Base-by-base conservation (phyloP, 2,888 invertebrate species). In the Stenichneumon culpator region DNA sequence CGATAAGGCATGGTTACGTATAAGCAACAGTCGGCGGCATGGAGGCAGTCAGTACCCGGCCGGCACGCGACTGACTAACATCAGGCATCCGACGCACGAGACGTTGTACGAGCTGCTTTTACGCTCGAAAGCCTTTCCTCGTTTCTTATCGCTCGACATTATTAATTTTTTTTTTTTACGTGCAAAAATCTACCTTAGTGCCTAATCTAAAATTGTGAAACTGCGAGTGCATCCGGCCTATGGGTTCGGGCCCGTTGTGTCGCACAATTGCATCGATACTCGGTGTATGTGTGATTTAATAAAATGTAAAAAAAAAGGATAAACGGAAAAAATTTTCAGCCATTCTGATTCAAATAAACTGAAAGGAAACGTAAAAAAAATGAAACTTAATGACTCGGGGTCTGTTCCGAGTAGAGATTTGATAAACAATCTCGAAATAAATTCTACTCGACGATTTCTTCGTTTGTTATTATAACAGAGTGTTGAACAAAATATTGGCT, bases 51-150 rank as follows among this genome's bases (percentile, higher is more conserved):
- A 93, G 93, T 93, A 90, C 90, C 83, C 89, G 89, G 87, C 89
- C 91, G 91, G 90, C 92, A 90, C 92, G 93, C 93, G 92, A 90
- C 90, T 90, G 87, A 90, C 85, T 88, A 90, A 89, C 91, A 91
- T 90, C 90, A 88, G 63, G 67, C 85, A 74, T 85, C 68, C 79
- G 86, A 79, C 60, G 19, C 47, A 79, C 44, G 72, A 50, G 50
- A 70, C 75, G 80, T 80, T 47, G 28, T 44, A 47, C 74, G 25
- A 32, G 50, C n/a, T 57, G 14, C 52, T 63, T 54, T 60, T 28
- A 6, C n/a, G 22, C 72, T 79, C 78, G 50, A 50, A 25, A 54
- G 36, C 32, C 39, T 69, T 70, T 69, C 70, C 39, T 65, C 69
- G 52, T 72, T 47, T 63, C 3, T 63, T 87, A 74, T 75, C 77